A percentile compares a stretch with the other conserved stretches of the same genome.
Evolutionary conservation across 2,113 vertebrate species (phyloP).

Genomic region (Eurypyga helias): DNA sequence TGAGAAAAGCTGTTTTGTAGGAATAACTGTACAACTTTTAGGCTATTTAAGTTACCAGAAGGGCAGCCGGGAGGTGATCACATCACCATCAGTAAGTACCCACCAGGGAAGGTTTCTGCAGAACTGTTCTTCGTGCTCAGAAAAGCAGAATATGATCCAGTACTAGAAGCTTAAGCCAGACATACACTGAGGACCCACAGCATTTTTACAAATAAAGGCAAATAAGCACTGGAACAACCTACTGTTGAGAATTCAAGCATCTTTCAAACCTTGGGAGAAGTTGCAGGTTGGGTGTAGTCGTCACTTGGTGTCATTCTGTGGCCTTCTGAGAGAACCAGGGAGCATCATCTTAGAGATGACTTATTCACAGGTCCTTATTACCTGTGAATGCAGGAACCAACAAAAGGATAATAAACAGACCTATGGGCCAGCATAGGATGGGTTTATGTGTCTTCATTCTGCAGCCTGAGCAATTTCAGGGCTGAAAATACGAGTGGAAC

Average conservation of each 20-base stretch:
- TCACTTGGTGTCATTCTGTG: neutral
- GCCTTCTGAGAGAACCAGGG: neutral
- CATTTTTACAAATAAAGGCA: neutral
- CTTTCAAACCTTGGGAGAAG: neutral
- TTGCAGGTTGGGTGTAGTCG: neutral
- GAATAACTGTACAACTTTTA: neutral
- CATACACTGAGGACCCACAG: neutral
- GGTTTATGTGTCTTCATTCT: neutral
- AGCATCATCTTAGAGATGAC: neutral
- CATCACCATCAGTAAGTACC: neutral
- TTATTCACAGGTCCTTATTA: neutral
- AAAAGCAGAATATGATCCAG: neutral
- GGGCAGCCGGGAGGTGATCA: neutral
- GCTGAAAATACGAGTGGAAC: neutral
- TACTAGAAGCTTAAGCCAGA: neutral
- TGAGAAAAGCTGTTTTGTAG: neutral
- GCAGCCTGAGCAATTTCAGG: neutral
- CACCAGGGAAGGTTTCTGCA: neutral
- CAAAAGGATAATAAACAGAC: neutral
- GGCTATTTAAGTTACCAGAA: neutral
- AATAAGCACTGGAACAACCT: neutral
- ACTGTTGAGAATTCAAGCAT: neutral
- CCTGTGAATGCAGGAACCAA: neutral
- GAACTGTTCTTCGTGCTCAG: neutral
- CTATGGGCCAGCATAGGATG: neutral